A percentile compares a stretch with the other conserved stretches of the same genome.
These are phyloP conservation scores for Morpho helenor DNA, from an alignment of 2,888 invertebrate species.

Conservation along the genomic window DNA sequence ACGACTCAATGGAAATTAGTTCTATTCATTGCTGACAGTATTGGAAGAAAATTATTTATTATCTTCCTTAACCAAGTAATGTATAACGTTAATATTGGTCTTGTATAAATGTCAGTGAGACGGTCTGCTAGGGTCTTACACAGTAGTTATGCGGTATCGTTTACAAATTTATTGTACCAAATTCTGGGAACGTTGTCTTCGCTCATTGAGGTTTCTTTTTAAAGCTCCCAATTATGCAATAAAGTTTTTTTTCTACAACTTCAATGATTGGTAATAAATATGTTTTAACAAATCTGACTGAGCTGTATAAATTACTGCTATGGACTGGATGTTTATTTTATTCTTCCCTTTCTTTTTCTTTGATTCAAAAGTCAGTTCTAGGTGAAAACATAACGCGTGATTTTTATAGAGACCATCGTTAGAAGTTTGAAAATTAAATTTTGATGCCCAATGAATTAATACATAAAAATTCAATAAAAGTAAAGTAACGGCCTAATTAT, in stretches of 20 bases:
- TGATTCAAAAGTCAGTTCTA: too few relatives aligned
- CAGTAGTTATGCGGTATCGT: slow-evolving; percentile 74
- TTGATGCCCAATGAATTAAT: too few relatives aligned
- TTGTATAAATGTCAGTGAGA: slow-evolving; percentile 2
- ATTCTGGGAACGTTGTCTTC: slow-evolving; percentile 62
- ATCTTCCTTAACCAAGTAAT: slow-evolving; percentile 28
- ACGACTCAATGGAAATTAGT: background rate
- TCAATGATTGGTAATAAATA: slow-evolving; percentile 1
- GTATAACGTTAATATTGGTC: slow-evolving; percentile 19
- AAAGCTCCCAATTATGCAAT: slow-evolving; percentile 55
- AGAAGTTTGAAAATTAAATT: too few relatives aligned
- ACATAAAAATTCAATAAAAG: too few relatives aligned
- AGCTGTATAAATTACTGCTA: too few relatives aligned
- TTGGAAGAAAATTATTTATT: background rate
- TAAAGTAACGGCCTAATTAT: too few relatives aligned
- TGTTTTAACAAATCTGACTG: slow-evolving; percentile 6
- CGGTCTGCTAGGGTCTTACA: slow-evolving; percentile 43
- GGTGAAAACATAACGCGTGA: too few relatives aligned
- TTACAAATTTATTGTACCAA: slow-evolving; percentile 69
- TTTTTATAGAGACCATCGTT: too few relatives aligned
- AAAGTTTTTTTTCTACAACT: slow-evolving; percentile 42
- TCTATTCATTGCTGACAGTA: slow-evolving; percentile 19
- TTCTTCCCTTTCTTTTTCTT: too few relatives aligned
- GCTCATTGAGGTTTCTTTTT: slow-evolving; percentile 61
- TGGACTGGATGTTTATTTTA: too few relatives aligned